phyloP scores from a whole-genome alignment of 2,797 vertebrate genomes.

The Novumbra hubbsi region DNA sequence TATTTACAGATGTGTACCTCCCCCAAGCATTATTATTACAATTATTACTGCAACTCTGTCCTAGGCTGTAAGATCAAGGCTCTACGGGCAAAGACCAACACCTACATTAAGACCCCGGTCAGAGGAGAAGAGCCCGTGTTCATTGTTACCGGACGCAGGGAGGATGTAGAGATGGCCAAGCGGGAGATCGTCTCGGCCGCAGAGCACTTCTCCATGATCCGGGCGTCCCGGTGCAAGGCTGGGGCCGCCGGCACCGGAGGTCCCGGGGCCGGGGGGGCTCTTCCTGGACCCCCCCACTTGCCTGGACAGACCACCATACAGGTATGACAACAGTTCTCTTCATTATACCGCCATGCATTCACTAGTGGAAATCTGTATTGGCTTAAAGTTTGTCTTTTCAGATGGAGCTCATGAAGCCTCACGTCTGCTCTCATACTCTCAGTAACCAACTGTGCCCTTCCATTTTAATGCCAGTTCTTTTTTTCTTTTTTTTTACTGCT shows the following conservation, averaged over 20 bases:
- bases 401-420: background rate
- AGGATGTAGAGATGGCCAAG: constrained; percentile 98
- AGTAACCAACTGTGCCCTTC: background rate
- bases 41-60: background rate
- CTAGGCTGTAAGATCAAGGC: constrained; percentile 98
- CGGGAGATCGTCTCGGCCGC: constrained; percentile 93
- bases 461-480: background rate
- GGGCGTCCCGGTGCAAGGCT: constrained; percentile 90
- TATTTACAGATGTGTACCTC: too few species aligned
- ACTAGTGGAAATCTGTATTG: background rate
- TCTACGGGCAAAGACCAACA: constrained; percentile 94
- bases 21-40: too few species aligned
- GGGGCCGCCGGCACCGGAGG: constrained; percentile 70
- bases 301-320: constrained; percentile 97
- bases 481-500: background rate
- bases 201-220: constrained; percentile 96
- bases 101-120: constrained; percentile 97
- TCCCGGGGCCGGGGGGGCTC: constrained; percentile 58
- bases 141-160: constrained; percentile 92
- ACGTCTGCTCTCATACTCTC: background rate
- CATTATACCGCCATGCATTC: background rate
- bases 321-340: constrained; percentile 58
- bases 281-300: constrained; percentile 88
- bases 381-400: background rate
- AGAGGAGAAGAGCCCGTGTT: constrained; percentile 93